Conservation (phyloP, 2,888 invertebrate species). For the Vandiemenella viatica region DNA sequence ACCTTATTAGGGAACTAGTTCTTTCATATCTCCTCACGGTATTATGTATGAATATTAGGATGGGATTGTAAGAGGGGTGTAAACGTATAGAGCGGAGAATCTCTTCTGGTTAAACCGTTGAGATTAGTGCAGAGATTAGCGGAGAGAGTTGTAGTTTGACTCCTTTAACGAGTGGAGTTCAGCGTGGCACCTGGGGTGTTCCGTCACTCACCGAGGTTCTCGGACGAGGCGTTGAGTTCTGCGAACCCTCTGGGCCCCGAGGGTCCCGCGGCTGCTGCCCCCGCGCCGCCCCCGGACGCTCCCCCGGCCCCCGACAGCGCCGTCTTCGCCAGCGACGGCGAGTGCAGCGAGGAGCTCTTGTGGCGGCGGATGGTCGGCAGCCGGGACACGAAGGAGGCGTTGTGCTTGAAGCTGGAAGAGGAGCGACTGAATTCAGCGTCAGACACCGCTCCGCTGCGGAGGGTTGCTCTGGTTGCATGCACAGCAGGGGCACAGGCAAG, state of each 20-base stretch:
- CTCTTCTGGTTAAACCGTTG: no score
- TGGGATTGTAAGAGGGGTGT: no score
- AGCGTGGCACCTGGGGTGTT: no score
- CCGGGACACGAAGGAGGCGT: slow-evolving; percentile 82
- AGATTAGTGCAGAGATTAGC: no score
- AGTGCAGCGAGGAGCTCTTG: slow-evolving; percentile 63
- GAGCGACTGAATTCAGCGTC: slow-evolving; percentile 30
- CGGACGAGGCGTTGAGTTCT: slow-evolving; percentile 57
- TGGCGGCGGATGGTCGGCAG: slow-evolving; percentile 74
- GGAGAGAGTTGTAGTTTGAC: no score
- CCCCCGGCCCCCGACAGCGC: slow-evolving; percentile 28
- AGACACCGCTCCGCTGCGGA: background rate
- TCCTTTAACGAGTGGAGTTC: no score
- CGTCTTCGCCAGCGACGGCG: slow-evolving; percentile 46
- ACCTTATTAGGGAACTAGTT: no score
- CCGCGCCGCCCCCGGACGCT: slow-evolving; percentile 17
- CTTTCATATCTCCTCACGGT: no score
- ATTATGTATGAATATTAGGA: no score
- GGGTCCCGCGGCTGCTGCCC: slow-evolving; percentile 16
- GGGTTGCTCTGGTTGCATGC: background rate
- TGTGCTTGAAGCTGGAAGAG: slow-evolving; percentile 79
- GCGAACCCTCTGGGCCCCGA: slow-evolving; percentile 40
- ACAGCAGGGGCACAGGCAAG: no score
- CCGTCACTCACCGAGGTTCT: slow-evolving; percentile 56
- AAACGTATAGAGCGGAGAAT: no score